Conservation (phyloP, 92 coral and sea anemone species). For the Phymanthus crucifer region DNA sequence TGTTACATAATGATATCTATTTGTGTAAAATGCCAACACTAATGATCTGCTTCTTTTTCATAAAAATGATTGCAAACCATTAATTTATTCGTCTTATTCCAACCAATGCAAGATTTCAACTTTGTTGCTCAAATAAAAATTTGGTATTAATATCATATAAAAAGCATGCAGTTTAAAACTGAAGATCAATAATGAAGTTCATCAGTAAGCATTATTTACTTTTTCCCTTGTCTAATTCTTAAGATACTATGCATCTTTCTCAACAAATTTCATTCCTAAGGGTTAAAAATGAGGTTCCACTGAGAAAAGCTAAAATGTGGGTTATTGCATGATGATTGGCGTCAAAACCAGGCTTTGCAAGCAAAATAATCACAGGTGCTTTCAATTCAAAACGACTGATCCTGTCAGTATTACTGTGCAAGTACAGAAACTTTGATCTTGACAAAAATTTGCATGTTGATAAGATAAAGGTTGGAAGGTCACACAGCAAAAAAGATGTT, state of each 20-base stretch:
- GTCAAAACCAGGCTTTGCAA: not conserved
- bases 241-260: no score
- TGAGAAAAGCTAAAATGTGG: no score
- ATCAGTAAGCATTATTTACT: no score
- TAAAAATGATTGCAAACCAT: not conserved
- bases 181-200: no score
- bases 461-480: not conserved
- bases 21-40: not conserved
- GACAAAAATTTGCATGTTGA: not conserved
- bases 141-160: not conserved
- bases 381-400: not conserved
- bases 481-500: constrained; percentile 80
- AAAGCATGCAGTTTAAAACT: not conserved
- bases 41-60: not conserved
- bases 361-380: not conserved
- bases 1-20: not conserved
- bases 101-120: not conserved
- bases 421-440: constrained; percentile 1
- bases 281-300: no score
- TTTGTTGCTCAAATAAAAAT: not conserved
- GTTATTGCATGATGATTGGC: no score
- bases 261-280: no score
- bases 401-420: not conserved
- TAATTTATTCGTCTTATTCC: not conserved
- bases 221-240: no score